phyloP scores from a whole-genome alignment of 2,888 invertebrate genomes.

The Galerucella pusilla region DNA sequence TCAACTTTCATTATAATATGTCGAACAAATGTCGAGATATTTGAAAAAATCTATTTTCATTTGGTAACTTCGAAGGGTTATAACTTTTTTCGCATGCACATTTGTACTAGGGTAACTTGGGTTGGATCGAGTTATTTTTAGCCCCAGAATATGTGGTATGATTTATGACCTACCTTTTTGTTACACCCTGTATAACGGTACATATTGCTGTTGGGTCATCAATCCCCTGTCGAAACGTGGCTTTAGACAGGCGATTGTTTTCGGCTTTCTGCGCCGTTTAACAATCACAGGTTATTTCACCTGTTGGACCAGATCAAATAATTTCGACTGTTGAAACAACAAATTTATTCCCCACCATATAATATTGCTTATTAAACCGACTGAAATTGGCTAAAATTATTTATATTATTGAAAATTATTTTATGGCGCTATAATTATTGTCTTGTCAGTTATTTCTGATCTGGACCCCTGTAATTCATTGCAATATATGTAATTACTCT shows the following conservation, averaged over 20 bases:
- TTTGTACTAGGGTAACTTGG: too few species aligned
- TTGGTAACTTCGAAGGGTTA: too few species aligned
- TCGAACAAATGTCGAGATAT: too few species aligned
- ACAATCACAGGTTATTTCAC: slow-evolving; percentile 53
- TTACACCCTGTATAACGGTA: too few species aligned
- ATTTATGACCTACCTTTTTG: too few species aligned
- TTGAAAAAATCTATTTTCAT: too few species aligned
- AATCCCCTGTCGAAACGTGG: slow-evolving; percentile 69
- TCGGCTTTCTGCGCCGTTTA: slow-evolving; percentile 38
- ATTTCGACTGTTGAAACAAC: slow-evolving; percentile 17
- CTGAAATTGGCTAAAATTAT: not conserved
- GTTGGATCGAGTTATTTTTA: too few species aligned
- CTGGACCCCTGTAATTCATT: slow-evolving; percentile 55
- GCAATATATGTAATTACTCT: slow-evolving; percentile 55
- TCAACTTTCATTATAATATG: too few species aligned
- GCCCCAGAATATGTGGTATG: too few species aligned
- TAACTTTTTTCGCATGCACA: too few species aligned
- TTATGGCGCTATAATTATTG: not conserved
- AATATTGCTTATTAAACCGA: not conserved
- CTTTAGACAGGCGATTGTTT: slow-evolving; percentile 63
- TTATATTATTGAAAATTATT: not conserved
- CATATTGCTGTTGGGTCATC: slow-evolving; percentile 67
- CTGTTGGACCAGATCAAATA: slow-evolving; percentile 53
- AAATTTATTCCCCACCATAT: not conserved
- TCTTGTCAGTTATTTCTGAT: slow-evolving; percentile 38